A percentile compares a stretch with the other conserved stretches of the same genome.
phyloP scores from a whole-genome alignment of 1,140 invertebrate genomes.

The Amyelois transitella region DNA sequence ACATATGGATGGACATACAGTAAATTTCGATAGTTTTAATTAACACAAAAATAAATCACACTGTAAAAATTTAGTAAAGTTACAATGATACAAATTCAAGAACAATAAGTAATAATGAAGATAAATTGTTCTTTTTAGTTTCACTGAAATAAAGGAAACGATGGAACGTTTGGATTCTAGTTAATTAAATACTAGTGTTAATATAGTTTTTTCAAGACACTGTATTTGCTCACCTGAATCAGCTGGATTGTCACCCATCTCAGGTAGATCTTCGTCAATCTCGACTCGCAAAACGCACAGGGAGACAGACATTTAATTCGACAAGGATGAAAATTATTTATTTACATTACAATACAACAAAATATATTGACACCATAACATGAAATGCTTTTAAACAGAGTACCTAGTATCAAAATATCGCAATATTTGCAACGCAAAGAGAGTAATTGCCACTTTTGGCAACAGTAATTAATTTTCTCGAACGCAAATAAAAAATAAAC shows the following conservation, averaged over 20 bases:
- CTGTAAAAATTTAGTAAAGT: too few species aligned
- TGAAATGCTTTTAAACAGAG: background rate
- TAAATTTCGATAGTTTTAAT: too few species aligned
- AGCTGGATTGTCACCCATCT: constrained; percentile 52
- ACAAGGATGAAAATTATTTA: background rate
- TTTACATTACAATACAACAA: background rate
- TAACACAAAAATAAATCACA: background rate
- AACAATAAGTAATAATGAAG: too few species aligned
- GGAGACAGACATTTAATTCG: constrained; percentile 69
- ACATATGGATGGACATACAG: too few species aligned
- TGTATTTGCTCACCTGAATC: constrained; percentile 44
- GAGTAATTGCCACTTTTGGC: background rate
- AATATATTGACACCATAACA: background rate
- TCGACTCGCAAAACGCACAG: constrained; percentile 70
- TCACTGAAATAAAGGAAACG: too few species aligned
- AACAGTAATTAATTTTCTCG: background rate
- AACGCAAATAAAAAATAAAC: background rate
- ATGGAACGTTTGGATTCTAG: too few species aligned
- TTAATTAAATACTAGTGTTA: too few species aligned
- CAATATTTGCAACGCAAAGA: background rate
- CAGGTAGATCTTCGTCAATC: constrained; percentile 67
- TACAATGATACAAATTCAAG: too few species aligned
- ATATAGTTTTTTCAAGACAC: background rate
- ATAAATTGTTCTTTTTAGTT: too few species aligned
- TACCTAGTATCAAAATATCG: background rate